Conservation (phyloP, 2,797 vertebrate species). For the Eremophila alpestris region DNA sequence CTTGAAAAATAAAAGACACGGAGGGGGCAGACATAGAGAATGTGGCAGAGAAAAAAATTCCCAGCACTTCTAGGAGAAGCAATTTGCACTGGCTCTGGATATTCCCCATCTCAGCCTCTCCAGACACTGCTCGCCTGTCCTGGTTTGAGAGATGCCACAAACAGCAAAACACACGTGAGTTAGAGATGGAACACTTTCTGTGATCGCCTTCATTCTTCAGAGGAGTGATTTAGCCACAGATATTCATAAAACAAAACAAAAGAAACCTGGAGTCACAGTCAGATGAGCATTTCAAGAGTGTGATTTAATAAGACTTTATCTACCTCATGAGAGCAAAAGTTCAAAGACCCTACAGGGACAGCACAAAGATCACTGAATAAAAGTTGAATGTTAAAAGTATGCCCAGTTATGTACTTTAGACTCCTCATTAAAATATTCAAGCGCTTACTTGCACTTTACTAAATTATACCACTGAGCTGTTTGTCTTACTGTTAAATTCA, state of each 20-base stretch:
- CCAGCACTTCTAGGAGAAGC: not conserved
- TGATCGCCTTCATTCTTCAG: not conserved
- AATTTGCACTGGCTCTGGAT: not conserved
- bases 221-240: not conserved
- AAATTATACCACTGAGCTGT: not conserved
- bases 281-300: not conserved
- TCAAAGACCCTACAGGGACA: not conserved
- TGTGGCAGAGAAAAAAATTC: not conserved
- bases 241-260: not conserved
- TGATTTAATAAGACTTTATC: not conserved
- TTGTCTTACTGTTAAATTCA: conserved; percentile 11
- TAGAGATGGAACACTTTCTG: not conserved
- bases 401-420: not conserved
- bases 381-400: not conserved
- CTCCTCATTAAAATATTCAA: not conserved
- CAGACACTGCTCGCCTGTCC: not conserved
- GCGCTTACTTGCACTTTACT: not conserved
- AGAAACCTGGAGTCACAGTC: not conserved
- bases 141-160: not conserved
- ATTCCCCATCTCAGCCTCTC: not conserved
- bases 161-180: not conserved
- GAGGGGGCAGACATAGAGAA: not conserved
- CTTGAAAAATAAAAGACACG: not conserved
- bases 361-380: not conserved
- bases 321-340: not conserved